Evolutionary conservation across 2,797 vertebrate species (phyloP).

Genomic region (Micropoecilia bifurca): DNA sequence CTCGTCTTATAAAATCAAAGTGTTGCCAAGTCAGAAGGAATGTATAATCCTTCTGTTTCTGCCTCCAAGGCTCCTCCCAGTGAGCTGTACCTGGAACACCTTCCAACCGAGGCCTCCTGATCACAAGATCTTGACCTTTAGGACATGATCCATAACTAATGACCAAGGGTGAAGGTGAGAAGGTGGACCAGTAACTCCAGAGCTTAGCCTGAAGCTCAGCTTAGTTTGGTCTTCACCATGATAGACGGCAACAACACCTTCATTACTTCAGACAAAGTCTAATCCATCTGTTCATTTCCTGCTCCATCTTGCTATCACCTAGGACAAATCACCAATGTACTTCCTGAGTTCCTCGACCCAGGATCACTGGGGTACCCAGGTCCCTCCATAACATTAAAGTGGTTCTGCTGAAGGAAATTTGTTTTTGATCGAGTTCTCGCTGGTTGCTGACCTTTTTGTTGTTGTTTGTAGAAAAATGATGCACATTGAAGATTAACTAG

Average conservation of each 20-base stretch:
- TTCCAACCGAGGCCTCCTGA: not conserved
- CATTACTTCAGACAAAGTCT: not conserved
- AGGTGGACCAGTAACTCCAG: not conserved
- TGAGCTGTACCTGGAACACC: not conserved
- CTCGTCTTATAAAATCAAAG: not conserved
- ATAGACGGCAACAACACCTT: not conserved
- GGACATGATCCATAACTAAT: not conserved
- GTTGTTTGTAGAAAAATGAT: not conserved
- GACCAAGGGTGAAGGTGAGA: not conserved
- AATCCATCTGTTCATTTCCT: not conserved
- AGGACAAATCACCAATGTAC: not conserved
- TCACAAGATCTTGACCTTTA: not conserved
- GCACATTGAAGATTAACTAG: not conserved
- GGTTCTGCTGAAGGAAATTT: not conserved
- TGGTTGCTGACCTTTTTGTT: not conserved
- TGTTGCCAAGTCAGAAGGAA: not conserved
- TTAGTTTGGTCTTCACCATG: not conserved
- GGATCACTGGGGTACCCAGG: not conserved
- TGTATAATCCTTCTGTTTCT: not conserved
- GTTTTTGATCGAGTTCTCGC: not conserved
- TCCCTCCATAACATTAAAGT: not conserved
- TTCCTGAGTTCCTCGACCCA: not conserved
- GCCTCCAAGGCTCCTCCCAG: not conserved
- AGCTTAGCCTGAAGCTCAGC: not conserved
- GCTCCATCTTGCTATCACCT: not conserved